Evolutionary conservation across 2,113 vertebrate species (phyloP).

Genomic region (Mohoua ochrocephala): DNA sequence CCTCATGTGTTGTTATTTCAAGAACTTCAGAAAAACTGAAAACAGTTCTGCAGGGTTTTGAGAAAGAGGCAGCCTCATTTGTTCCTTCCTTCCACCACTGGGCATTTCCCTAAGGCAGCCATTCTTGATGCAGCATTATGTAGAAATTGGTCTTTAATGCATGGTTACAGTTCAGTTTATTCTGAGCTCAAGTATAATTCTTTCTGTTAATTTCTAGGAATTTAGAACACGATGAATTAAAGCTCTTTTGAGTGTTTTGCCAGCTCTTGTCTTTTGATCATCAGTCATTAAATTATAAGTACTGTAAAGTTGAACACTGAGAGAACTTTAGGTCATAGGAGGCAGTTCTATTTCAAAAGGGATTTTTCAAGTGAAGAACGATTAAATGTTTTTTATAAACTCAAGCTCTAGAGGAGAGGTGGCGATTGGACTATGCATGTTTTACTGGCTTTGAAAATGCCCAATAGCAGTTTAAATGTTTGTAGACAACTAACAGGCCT

Average conservation of each 20-base stretch:
- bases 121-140: background rate
- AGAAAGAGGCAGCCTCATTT: background rate
- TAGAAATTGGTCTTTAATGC: background rate
- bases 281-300: background rate
- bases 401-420: background rate
- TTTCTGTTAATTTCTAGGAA: background rate
- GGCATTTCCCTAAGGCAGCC: background rate
- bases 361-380: background rate
- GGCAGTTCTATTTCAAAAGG: background rate
- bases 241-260: background rate
- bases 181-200: background rate
- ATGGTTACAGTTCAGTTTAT: background rate
- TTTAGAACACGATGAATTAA: background rate
- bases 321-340: background rate
- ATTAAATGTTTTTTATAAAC: background rate
- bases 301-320: background rate
- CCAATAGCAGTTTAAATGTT: background rate
- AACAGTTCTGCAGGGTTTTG: background rate
- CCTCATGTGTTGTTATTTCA: background rate
- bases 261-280: background rate
- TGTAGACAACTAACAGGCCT: background rate
- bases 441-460: background rate
- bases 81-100: background rate
- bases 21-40: background rate
- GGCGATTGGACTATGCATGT: fast-evolving